Evolutionary conservation across 1,140 invertebrate genomes (phyloP).

Genomic region (Elysia chlorotica): DNA sequence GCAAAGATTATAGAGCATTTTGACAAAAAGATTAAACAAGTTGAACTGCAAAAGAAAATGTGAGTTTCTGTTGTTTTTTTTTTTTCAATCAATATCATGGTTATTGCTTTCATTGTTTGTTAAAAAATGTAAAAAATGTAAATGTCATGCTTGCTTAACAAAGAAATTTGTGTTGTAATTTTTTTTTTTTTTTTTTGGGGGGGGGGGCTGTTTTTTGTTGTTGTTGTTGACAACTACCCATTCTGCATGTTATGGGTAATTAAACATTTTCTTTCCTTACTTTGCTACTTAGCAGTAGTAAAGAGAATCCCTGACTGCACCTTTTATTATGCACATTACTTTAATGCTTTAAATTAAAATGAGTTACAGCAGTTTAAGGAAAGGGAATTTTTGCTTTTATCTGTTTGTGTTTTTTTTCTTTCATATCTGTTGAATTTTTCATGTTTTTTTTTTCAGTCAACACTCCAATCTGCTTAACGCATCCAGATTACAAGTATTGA

Average conservation of each 20-base stretch:
- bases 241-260: background rate
- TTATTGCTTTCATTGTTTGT: background rate
- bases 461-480: constrained; percentile 99
- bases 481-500: constrained; percentile 93
- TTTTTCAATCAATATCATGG: constrained; percentile 64
- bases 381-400: background rate
- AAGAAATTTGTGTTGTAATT: background rate
- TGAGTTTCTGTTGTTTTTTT: constrained; percentile 66
- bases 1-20: constrained; percentile 99
- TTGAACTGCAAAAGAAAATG: constrained; percentile 99
- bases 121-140: too few relatives aligned
- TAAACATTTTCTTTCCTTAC: too few relatives aligned
- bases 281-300: background rate
- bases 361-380: background rate
- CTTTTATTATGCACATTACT: background rate
- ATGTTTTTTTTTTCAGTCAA: constrained; percentile 72
- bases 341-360: background rate
- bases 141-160: background rate
- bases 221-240: background rate
- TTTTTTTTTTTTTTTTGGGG: background rate
- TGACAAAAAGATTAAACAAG: constrained; percentile 99
- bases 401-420: background rate
- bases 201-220: background rate
- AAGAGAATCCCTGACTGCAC: background rate
- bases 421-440: background rate